Evolutionary conservation across 2,888 invertebrate genomes (phyloP).

Genomic region (Belgica antarctica): DNA sequence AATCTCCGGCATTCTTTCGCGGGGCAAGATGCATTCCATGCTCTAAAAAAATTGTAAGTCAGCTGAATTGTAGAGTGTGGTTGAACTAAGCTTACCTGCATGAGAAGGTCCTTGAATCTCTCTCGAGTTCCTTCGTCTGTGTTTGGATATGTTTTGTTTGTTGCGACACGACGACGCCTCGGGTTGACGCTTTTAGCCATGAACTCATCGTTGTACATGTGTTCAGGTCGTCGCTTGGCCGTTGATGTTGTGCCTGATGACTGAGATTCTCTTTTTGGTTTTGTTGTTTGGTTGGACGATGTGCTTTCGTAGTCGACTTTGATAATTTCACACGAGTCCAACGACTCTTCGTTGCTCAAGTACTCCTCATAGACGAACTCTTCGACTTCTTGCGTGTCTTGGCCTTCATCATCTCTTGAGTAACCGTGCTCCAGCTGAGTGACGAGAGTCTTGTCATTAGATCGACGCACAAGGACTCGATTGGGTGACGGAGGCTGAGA

Average conservation of each 20-base stretch:
- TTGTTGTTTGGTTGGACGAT: neutral
- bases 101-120: neutral
- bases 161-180: neutral
- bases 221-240: neutral
- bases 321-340: neutral
- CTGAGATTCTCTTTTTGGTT: neutral
- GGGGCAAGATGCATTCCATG: slow-evolving; percentile 1
- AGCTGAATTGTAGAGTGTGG: neutral
- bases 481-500: neutral
- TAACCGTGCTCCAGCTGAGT: neutral
- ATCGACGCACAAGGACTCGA: neutral
- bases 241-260: neutral
- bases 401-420: neutral
- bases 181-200: neutral
- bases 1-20: neutral
- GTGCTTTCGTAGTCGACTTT: neutral
- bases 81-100: neutral
- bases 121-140: slow-evolving; percentile 20
- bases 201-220: slow-evolving; percentile 28
- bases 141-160: neutral
- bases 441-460: neutral
- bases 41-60: neutral
- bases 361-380: slow-evolving; percentile 5
- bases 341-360: neutral
- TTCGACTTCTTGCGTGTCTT: neutral